phyloP scores from a whole-genome alignment of 2,113 vertebrate species.

The Entomyzon cyanotis region DNA sequence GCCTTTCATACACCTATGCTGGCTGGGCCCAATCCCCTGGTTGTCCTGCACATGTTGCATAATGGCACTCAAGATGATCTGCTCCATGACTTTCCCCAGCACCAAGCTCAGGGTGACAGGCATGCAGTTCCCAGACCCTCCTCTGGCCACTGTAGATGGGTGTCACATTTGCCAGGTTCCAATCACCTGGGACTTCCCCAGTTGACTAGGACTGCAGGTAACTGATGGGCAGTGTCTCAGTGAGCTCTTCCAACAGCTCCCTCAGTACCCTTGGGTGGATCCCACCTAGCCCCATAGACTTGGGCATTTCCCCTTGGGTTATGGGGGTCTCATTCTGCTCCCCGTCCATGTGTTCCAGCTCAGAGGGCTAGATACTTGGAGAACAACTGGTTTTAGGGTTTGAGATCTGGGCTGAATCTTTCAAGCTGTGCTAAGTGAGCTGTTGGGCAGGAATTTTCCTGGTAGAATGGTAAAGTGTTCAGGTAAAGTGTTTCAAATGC shows the following conservation, averaged over 20 bases:
- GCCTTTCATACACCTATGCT: background rate
- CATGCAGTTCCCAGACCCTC: background rate
- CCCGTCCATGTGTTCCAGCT: background rate
- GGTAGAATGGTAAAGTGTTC: background rate
- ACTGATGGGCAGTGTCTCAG: background rate
- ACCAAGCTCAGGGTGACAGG: background rate
- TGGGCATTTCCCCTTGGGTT: background rate
- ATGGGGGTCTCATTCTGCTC: background rate
- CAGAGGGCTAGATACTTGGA: background rate
- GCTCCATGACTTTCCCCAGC: background rate
- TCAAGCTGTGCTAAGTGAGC: background rate
- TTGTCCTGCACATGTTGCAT: background rate
- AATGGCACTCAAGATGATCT: background rate
- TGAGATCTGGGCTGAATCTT: background rate
- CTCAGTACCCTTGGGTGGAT: background rate
- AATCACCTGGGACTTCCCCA: accelerated
- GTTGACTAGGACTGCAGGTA: background rate
- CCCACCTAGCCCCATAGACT: background rate
- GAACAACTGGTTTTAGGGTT: background rate
- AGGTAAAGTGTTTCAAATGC: slow-evolving; percentile 50
- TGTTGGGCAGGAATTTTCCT: background rate
- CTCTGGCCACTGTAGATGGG: background rate
- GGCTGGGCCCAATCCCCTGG: background rate
- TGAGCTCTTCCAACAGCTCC: background rate
- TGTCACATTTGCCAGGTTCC: background rate